Conservation (phyloP, 2,113 vertebrate species). For the Camelus bactrianus region DNA sequence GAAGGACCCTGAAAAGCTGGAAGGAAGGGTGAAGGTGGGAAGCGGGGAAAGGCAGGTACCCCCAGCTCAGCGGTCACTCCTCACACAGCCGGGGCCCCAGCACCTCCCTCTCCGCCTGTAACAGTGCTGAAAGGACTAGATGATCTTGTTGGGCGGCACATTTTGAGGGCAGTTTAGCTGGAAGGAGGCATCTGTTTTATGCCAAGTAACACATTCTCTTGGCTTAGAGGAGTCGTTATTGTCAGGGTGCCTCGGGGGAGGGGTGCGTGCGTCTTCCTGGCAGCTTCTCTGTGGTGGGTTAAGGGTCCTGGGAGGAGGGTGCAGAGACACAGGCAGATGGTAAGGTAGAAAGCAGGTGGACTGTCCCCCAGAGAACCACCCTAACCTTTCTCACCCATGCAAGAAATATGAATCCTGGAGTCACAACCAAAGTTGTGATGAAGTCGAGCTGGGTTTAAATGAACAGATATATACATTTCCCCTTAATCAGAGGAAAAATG, state of each 20-base stretch:
- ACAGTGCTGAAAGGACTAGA: constrained; percentile 25
- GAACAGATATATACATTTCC: too few species aligned
- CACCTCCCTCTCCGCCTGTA: not conserved
- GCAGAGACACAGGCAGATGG: not conserved
- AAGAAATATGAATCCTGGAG: not conserved
- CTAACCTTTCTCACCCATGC: not conserved
- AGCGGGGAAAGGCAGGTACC: not conserved
- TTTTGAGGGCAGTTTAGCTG: constrained; percentile 27
- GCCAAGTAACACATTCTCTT: constrained; percentile 64
- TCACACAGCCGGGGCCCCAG: too few species aligned
- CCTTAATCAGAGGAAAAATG: not conserved
- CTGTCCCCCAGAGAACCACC: not conserved
- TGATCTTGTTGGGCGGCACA: not conserved
- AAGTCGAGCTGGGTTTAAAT: not conserved
- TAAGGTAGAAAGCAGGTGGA: not conserved
- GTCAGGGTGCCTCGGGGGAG: not conserved
- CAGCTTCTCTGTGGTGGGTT: not conserved
- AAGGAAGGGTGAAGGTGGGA: not conserved
- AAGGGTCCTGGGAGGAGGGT: not conserved
- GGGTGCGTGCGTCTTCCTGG: too few species aligned
- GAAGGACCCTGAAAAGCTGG: not conserved
- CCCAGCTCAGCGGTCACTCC: not conserved
- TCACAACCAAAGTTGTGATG: not conserved
- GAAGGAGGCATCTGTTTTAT: constrained; percentile 73
- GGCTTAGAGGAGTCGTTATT: not conserved